A percentile compares a stretch with the other conserved stretches of the same genome.
phyloP scores from a whole-genome alignment of 2,113 vertebrate genomes.

The Sorex araneus region DNA sequence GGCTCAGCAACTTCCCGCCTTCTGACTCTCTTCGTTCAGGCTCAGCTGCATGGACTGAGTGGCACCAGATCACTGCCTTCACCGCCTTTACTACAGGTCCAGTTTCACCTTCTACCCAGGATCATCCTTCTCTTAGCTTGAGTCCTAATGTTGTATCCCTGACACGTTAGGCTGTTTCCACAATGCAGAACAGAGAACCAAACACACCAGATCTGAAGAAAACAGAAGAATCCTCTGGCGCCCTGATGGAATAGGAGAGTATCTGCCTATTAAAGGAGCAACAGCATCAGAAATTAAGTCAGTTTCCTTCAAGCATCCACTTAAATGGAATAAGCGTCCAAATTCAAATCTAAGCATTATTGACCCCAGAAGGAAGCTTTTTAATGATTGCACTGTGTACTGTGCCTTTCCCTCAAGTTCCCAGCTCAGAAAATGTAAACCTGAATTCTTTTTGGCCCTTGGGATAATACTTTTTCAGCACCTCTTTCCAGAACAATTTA shows the following conservation, averaged over 20 bases:
- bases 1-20: neutral
- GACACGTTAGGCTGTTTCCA: neutral
- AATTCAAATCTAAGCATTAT: neutral
- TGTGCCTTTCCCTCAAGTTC: fast-evolving
- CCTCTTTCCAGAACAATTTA: neutral
- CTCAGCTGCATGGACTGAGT: neutral
- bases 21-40: neutral
- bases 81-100: neutral
- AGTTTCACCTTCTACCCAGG: neutral
- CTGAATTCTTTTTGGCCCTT: neutral
- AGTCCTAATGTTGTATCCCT: neutral
- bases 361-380: neutral
- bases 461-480: neutral
- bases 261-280: neutral
- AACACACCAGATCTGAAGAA: neutral
- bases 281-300: neutral
- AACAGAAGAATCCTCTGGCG: neutral
- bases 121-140: neutral
- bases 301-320: neutral
- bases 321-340: neutral
- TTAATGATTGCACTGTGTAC: fast-evolving
- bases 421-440: neutral
- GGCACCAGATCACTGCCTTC: neutral
- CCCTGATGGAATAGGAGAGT: neutral
- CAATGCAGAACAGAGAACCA: too few species aligned